Conservation (phyloP, 2,888 invertebrate species). For the Dorcus hopei region DNA sequence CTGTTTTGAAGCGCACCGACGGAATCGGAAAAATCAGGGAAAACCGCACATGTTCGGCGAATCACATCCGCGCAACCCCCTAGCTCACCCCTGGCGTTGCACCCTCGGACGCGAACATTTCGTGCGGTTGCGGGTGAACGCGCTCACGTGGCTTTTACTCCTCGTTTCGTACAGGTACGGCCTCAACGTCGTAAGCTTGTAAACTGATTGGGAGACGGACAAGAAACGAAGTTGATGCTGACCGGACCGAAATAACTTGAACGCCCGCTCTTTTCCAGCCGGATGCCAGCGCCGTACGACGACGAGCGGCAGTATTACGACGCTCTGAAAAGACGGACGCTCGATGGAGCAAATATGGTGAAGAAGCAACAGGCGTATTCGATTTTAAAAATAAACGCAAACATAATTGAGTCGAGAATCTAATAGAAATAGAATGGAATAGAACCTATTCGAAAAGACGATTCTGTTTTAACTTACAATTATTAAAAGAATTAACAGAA, state of each 20-base stretch:
- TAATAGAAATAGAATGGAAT: neutral
- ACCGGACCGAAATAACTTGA: conserved; percentile 35
- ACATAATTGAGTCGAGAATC: neutral
- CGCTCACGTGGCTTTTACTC: conserved; percentile 16
- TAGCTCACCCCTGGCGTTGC: conserved; percentile 2
- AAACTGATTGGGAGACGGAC: conserved; percentile 33
- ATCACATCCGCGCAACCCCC: conserved; percentile 1
- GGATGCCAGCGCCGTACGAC: conserved; percentile 6
- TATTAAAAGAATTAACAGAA: too few species aligned
- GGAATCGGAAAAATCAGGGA: neutral
- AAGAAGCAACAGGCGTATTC: too few species aligned
- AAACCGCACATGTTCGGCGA: conserved; percentile 9
- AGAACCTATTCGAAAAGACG: neutral
- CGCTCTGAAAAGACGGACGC: neutral
- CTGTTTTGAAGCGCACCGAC: conserved; percentile 6
- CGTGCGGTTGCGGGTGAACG: conserved; percentile 3
- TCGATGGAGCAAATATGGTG: too few species aligned
- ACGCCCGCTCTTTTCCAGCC: conserved; percentile 29
- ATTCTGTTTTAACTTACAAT: too few species aligned
- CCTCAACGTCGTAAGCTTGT: conserved; percentile 35
- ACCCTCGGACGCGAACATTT: conserved; percentile 5
- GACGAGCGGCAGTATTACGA: conserved; percentile 7
- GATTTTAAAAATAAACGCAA: neutral
- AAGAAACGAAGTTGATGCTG: conserved; percentile 27
- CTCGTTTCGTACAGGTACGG: conserved; percentile 27